Conservation (phyloP, 2,113 vertebrate genomes). For the Gracilinanus agilis region DNA sequence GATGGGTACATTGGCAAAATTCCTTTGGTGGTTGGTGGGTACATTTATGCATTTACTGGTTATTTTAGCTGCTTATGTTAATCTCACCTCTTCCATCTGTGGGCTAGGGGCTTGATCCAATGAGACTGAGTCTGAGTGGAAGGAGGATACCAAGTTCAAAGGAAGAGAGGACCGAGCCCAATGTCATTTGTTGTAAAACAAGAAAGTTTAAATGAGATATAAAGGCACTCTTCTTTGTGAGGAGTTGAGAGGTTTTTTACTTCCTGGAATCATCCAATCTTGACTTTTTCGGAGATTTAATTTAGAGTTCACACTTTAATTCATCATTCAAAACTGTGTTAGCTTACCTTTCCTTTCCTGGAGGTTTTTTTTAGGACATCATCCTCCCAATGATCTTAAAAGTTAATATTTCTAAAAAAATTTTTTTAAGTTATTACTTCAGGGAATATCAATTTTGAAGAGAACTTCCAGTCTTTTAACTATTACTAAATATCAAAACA, state of each 20-base stretch:
- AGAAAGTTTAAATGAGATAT: not conserved
- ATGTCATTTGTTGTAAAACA: not conserved
- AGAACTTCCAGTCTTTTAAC: not conserved
- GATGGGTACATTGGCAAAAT: not conserved
- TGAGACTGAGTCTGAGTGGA: not conserved
- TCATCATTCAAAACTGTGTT: not conserved
- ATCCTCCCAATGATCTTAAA: not conserved
- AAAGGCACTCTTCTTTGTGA: not conserved
- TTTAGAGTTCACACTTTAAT: not conserved
- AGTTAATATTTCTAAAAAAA: not conserved
- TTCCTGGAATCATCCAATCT: not conserved
- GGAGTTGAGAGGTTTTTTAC: constrained; percentile 6
- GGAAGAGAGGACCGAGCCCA: not conserved
- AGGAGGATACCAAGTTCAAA: not conserved
- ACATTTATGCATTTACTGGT: not conserved
- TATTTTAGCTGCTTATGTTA: not conserved
- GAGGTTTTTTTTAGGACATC: not conserved
- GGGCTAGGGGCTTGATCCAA: not conserved
- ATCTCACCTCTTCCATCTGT: not conserved
- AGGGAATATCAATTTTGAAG: not conserved
- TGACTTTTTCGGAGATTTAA: not conserved
- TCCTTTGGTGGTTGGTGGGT: not conserved
- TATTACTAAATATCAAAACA: not conserved
- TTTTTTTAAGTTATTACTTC: not conserved
- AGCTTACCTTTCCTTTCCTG: too few relatives aligned